These are phyloP conservation scores for Oxygymnocypris stewartii DNA, from an alignment of 2,113 vertebrate species.

Conservation along the genomic window DNA sequence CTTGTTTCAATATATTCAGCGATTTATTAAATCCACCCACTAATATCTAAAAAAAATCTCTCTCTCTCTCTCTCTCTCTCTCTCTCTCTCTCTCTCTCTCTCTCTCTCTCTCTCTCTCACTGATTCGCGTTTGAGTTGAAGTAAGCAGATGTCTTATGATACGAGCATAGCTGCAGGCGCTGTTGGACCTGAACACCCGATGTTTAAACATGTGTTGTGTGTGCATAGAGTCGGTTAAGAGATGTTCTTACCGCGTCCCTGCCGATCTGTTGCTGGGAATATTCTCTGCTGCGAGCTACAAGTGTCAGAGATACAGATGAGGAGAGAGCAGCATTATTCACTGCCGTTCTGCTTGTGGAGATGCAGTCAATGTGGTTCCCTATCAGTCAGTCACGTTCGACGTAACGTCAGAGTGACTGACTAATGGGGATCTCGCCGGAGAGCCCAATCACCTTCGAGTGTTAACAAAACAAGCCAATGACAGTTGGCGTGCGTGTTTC, in stretches of 20 bases:
- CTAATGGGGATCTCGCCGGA: no score
- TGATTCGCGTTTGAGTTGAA: constrained; percentile 56
- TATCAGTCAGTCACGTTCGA: no score
- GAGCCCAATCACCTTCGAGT: no score
- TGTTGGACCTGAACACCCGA: constrained; percentile 54
- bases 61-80: not conserved
- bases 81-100: no score
- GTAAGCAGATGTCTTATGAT: constrained; percentile 61
- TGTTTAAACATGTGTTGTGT: constrained; percentile 47
- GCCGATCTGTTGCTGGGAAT: not conserved
- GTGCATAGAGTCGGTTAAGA: constrained; percentile 36
- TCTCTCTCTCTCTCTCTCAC: constrained; percentile 42
- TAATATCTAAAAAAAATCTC: constrained; percentile 41
- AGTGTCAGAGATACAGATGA: constrained; percentile 26
- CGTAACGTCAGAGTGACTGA: no score
- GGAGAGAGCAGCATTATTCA: not conserved
- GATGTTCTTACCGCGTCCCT: constrained; percentile 9
- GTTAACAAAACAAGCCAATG: no score
- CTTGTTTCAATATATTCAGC: constrained; percentile 59
- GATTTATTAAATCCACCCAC: constrained; percentile 72
- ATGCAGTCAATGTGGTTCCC: not conserved
- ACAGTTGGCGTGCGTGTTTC: no score
- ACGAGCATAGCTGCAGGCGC: constrained; percentile 57
- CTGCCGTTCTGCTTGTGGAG: not conserved
- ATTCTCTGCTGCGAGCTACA: constrained; percentile 4